Base-by-base conservation (phyloP, 2,888 invertebrate species). In the Drosophila antonietae region DNA sequence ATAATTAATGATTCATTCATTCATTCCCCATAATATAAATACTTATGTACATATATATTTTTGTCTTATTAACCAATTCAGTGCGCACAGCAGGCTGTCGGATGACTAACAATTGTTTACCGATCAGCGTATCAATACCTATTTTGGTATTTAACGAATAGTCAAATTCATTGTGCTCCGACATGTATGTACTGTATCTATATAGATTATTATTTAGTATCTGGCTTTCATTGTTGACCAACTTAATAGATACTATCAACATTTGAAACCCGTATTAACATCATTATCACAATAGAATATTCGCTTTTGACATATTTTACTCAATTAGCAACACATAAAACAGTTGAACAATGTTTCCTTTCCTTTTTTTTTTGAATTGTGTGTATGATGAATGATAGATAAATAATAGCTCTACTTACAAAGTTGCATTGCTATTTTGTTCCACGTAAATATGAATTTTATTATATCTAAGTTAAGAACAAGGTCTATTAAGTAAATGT, bases 321-420 rank as follows among this genome's bases (percentile, higher is more conserved):
- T 55, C 39, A 74, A 76, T 82, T 82, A 82, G 68, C 79, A 52
- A 53, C 57, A 63, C 66, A 64, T 70, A 15, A 64, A 46, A 37
- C 52, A 62, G 47, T 23, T 63, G 53, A 63, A 87, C 77, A 87
- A 69, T 59, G 68, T 59, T 28, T 8, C n/a, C n/a, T n/a, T n/a
- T n/a, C n/a, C 10, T 3, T 33, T 23, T 71, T 73, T 83, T 78
- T 44, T 52, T 66, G 35, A 33, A 37, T 59, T 56, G 10, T 39
- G 18, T 62, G n/a, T 28, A 49, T 28, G 2, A 20, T 20, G 20
- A 57, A 23, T 31, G 49, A 56, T 23, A 61, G 51, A 9, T 47
- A 31, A 65, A 64, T 46, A 47, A 28, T 46, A 44, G 8, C 2
- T 33, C 35, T 35, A 43, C 15, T 23, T 12, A 68, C 51, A 78